These are phyloP conservation scores for Cladopsammia gracilis DNA, from an alignment of 64 coral and sea anemone species.

Conservation along the genomic window DNA sequence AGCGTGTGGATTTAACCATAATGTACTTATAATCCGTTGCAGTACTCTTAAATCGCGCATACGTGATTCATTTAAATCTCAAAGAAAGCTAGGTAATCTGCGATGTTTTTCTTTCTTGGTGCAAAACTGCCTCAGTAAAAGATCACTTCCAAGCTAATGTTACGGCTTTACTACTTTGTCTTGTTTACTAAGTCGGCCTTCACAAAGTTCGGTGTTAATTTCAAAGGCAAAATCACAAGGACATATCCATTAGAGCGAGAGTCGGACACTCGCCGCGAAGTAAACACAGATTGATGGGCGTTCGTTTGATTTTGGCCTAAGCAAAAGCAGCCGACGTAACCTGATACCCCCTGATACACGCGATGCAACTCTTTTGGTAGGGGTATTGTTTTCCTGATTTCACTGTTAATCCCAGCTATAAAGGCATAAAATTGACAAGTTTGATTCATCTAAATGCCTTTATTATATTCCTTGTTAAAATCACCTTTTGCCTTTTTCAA, in stretches of 20 bases:
- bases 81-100: background rate
- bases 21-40: conserved; percentile 45
- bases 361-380: conserved; percentile 1
- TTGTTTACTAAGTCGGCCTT: conserved; percentile 38
- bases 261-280: background rate
- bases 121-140: background rate
- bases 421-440: conserved; percentile 26
- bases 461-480: background rate
- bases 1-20: conserved; percentile 29
- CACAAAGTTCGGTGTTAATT: conserved; percentile 29
- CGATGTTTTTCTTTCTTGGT: background rate
- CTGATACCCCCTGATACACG: background rate
- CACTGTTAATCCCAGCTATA: conserved; percentile 32
- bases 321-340: conserved; percentile 42
- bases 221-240: conserved; percentile 17
- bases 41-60: background rate
- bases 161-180: background rate
- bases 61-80: background rate
- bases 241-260: conserved; percentile 26
- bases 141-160: background rate
- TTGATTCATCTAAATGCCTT: background rate
- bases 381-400: background rate
- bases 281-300: conserved; percentile 28
- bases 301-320: background rate
- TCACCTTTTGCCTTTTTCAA: background rate